Evolutionary conservation across 2,113 vertebrate species (phyloP), one percentile per base, ranked within the genome.

Genomic region (Tauraco erythrolophus): DNA sequence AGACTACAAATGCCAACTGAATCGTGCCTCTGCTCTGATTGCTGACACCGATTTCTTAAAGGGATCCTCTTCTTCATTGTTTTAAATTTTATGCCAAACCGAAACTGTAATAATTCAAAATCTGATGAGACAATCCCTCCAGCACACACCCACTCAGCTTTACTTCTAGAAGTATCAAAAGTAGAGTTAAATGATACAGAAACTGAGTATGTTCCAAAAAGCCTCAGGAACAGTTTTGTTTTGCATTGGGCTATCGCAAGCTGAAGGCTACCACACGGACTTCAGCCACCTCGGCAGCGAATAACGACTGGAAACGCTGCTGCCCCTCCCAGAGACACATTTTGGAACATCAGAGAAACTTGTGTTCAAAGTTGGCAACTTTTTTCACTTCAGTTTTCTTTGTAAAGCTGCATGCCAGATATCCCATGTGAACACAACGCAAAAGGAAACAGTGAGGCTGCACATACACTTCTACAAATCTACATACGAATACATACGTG

Each of bases 381-480:
- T 45, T 48, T 72, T 81, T 64, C n/a, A 35, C 14, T 30, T 80
- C 10, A 10, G 8, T 57, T 86, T 94, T 70, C 65, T 76, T 30
- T 18, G 30, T 15, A 8, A 54, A 53, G 48, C 50, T 66, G 65
- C 16, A 11, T 28, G 61, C 30, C 16, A 30, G 53, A 22, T 39
- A 51, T 19, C 82, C 85, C 80, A 48, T 60, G 23, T 7, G 54
- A 84, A 60, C 30, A 54, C 13, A 30, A 21, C 7, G 61, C 33
- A 54, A 31, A 19, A 15, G 25, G 92, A 33, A 86, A 81, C 43
- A 89, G 25, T 25, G 41, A 80, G 66, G 45, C 48, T 76, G 37
- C 16, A 4, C 28, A 6, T 2, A 7, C 33, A 7, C 1, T 3
- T 9, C 51, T 30, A 4, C 8, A 41, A 17, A 18, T 1, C 56